Evolutionary conservation across 2,888 invertebrate species (phyloP), one percentile per base, ranked within the genome.

Genomic region (Octonoba sinensis): DNA sequence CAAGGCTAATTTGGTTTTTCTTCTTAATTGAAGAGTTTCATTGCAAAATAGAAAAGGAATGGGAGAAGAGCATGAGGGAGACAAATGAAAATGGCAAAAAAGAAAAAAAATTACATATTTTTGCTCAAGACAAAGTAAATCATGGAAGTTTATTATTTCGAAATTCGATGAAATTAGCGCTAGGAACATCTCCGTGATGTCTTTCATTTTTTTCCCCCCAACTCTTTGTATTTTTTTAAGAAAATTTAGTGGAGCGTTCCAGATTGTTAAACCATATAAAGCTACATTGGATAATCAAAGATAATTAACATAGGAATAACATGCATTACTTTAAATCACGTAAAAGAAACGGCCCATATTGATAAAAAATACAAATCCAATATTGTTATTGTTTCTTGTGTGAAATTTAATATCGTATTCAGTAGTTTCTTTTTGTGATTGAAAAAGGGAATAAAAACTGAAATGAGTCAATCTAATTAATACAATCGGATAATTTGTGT

Each of bases 11-110:
- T 81, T 73, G 73, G 79, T 74, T 77, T 36, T 77, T 69, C 65
- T 72, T 71, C 79, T 67, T 81, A 81, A 81, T 81, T 81, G 79
- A 81, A 81, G 79, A 73, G 79, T 73, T 81, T 81, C 79, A 81
- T 69, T 81, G 60, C 79, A 73, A 73, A 81, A 54, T 67, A 67
- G 66, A 62, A 73, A 79, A 54, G 70, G 62, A 66, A 27, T 51
- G 62, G 36, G n/a, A 18, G 54, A 72, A 62, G 49, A 59, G 62
- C 18, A 69, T 20, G 60, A 44, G 51, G 46, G 44, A 27, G 22
- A 36, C 47, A 66, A 66, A 66, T 47, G 57, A 22, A 13, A 62
- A 27, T 60, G 24, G 46, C 13, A 36, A 47, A 27, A 74, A 66
- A 46, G 56, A 69, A 51, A 67, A 51, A 69, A 18, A 27, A n/a